phyloP scores from a whole-genome alignment of 2,113 vertebrate species.

The Saguinus midas region DNA sequence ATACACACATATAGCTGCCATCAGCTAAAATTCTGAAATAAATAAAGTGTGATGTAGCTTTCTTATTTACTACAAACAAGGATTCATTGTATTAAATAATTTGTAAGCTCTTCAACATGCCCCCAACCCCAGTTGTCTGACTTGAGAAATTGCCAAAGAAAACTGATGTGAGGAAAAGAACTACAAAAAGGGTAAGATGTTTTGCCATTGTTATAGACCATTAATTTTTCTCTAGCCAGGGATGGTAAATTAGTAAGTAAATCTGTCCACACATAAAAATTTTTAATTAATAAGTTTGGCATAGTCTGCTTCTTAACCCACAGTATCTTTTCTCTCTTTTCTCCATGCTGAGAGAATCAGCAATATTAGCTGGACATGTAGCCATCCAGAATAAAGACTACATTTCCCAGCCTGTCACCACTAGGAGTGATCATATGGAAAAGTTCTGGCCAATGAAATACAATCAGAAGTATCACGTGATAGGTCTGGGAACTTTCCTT shows the following conservation, averaged over 20 bases:
- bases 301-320: neutral
- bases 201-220: constrained; percentile 23
- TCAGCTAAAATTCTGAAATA: constrained; percentile 58
- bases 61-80: constrained; percentile 42
- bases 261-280: constrained; percentile 27
- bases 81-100: constrained; percentile 48
- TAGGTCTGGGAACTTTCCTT: neutral
- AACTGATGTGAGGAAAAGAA: constrained; percentile 22
- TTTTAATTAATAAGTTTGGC: constrained; percentile 48
- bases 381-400: neutral
- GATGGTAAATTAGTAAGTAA: constrained; percentile 41
- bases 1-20: constrained; percentile 35
- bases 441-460: constrained; percentile 11
- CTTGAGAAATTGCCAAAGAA: constrained; percentile 49
- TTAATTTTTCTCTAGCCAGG: constrained; percentile 45
- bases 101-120: constrained; percentile 34
- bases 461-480: neutral
- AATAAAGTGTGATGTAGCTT: constrained; percentile 41
- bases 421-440: neutral
- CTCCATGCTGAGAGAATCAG: neutral
- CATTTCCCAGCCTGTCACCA: neutral
- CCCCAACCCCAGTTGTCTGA: neutral
- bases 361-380: neutral
- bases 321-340: neutral
- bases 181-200: neutral